phyloP scores from a whole-genome alignment of 2,888 invertebrate genomes.

The Hypomecis punctinalis region DNA sequence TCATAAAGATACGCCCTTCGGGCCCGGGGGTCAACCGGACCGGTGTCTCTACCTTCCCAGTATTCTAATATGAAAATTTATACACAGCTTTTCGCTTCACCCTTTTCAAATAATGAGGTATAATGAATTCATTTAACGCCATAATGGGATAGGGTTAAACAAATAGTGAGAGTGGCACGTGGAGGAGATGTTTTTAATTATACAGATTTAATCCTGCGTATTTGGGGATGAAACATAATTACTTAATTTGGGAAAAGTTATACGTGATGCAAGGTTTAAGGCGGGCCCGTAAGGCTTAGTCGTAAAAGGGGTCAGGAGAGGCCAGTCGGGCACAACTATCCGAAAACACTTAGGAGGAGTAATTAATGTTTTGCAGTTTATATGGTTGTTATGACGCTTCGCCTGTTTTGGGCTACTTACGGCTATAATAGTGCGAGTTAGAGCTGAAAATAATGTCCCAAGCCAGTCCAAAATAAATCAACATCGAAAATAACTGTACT shows the following conservation, averaged over 20 bases:
- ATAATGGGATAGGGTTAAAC: slow-evolving; percentile 30
- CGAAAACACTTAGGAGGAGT: slow-evolving; percentile 53
- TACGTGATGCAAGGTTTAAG: background rate
- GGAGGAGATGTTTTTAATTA: slow-evolving; percentile 21
- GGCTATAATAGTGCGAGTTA: no score
- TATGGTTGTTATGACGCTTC: slow-evolving; percentile 44
- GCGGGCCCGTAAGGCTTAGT: slow-evolving; percentile 28
- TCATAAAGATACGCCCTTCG: slow-evolving; percentile 45
- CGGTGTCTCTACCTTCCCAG: slow-evolving; percentile 33
- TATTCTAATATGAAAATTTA: slow-evolving; percentile 42
- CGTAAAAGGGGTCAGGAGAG: slow-evolving; percentile 43
- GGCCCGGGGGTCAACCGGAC: slow-evolving; percentile 19
- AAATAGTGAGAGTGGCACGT: slow-evolving; percentile 29
- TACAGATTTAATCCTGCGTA: slow-evolving; percentile 15
- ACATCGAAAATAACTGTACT: no score
- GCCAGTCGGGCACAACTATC: slow-evolving; percentile 40
- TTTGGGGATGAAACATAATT: slow-evolving; percentile 7
- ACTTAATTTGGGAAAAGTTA: slow-evolving; percentile 7
- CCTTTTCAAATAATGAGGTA: slow-evolving; percentile 37
- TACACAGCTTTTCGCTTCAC: slow-evolving; percentile 28
- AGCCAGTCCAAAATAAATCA: background rate
- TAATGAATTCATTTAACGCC: slow-evolving; percentile 32
- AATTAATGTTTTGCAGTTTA: slow-evolving; percentile 54
- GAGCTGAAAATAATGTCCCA: background rate
- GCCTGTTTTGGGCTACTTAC: no score